Evolutionary conservation across 2,113 vertebrate genomes (phyloP), one percentile per base, ranked within the genome.

Genomic region (Salvelinus alpinus): DNA sequence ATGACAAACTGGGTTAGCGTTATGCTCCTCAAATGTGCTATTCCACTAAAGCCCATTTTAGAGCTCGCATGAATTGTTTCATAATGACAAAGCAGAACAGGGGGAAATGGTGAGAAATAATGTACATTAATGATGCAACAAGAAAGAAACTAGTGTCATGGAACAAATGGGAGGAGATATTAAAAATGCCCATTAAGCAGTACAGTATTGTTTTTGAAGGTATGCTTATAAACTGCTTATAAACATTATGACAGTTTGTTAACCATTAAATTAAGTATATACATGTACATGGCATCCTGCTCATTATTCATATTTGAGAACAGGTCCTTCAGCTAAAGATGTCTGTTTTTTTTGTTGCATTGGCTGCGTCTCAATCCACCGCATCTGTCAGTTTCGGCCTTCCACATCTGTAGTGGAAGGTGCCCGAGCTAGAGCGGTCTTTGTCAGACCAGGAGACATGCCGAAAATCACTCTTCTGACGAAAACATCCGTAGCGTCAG

Each of bases 121-220:
- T 80, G 24, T 67, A 44, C 81, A 79, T 72, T 60, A 78, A 82
- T 79, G 34, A 72, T 24, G 44, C 48, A 48, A 71, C 38, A 71
- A 29, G 18, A 29, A 72, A 54, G 71, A 69, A 81, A 59, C 48
- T 25, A 48, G 13, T 74, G 34, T 67, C 65, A 69, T n/a, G 62
- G 34, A 77, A 80, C 64, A 82, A 82, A 81, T 71, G 22, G 47
- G 77, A 81, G 78, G 60, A 67, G 76, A 72, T 78, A 78, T 74
- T 81, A 76, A 59, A 81, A 69, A 71, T 73, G 77, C 54, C 65
- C 64, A 76, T 74, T 70, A 78, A 65, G 29, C 24, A 74, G 18
- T 62, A 66, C 54, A 12, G 20, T 12, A n/a, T n/a, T 70, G 3
- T 20, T 24, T 29, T 38, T n/a, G 8, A 4, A 6, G n/a, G 9